A percentile compares a stretch with the other conserved stretches of the same genome.
phyloP scores from a whole-genome alignment of 2,113 vertebrate genomes.

The Rhinoderma darwinii region DNA sequence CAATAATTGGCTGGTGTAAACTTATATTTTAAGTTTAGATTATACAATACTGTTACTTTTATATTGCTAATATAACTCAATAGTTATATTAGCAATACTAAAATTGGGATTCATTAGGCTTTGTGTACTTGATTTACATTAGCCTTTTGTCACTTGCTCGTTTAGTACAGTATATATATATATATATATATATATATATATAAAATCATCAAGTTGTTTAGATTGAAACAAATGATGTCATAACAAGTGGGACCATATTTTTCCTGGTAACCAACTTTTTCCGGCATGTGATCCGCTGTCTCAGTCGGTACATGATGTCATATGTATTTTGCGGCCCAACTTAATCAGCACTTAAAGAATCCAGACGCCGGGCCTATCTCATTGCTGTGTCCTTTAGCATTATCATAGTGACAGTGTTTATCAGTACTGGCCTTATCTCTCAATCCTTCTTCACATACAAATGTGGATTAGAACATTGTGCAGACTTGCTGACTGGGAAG shows the following conservation, averaged over 20 bases:
- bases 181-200: not conserved
- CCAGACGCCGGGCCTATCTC: slow-evolving; percentile 31
- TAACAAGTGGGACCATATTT: not conserved
- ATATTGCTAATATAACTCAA: too few relatives aligned
- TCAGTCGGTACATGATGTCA: slow-evolving; percentile 19
- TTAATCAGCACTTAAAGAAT: slow-evolving; percentile 48
- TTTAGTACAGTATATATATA: not conserved
- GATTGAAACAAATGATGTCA: not conserved
- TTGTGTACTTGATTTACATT: too few relatives aligned
- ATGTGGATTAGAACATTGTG: slow-evolving; percentile 45
- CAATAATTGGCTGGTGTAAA: too few relatives aligned
- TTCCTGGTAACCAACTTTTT: not conserved
- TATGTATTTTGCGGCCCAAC: not conserved
- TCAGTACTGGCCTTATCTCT: slow-evolving; percentile 41
- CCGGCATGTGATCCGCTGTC: not conserved
- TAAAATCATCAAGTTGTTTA: not conserved
- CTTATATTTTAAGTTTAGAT: too few relatives aligned
- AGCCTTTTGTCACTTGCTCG: too few relatives aligned
- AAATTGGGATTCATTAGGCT: too few relatives aligned
- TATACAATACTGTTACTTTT: too few relatives aligned
- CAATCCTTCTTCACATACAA: slow-evolving; percentile 58
- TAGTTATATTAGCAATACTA: too few relatives aligned
- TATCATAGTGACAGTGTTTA: slow-evolving; percentile 49
- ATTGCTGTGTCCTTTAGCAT: slow-evolving; percentile 29
- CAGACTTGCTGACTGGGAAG: slow-evolving; percentile 46